Conservation (phyloP, 2,113 vertebrate species). For the Geococcyx californianus region DNA sequence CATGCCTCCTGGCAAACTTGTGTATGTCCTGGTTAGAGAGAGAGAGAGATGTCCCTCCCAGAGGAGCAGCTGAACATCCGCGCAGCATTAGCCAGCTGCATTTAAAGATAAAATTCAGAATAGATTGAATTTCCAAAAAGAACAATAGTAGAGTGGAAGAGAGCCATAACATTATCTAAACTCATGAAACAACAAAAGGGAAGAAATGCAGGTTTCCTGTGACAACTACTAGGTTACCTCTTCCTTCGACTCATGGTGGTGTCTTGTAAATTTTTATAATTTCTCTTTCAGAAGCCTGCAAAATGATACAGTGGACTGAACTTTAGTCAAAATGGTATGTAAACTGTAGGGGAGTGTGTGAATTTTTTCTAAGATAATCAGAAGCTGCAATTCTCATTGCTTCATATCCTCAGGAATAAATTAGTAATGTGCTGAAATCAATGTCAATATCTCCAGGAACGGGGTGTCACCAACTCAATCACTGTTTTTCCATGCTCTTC, state of each 20-base stretch:
- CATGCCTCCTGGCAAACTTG: constrained; percentile 16
- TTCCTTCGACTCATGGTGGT: background rate
- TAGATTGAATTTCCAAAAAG: constrained; percentile 32
- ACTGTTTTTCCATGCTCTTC: background rate
- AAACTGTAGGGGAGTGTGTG: background rate
- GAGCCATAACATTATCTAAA: constrained; percentile 46
- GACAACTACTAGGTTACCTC: background rate
- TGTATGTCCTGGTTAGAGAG: background rate
- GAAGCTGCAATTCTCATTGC: background rate
- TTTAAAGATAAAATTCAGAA: constrained; percentile 53
- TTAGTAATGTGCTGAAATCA: background rate
- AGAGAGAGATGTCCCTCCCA: background rate
- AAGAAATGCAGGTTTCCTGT: constrained; percentile 6
- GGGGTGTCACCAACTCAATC: background rate
- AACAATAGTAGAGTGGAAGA: constrained; percentile 32
- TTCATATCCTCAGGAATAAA: background rate
- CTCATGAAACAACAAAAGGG: constrained; percentile 5
- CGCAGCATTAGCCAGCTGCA: constrained; percentile 32
- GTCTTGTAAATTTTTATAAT: background rate
- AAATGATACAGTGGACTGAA: background rate
- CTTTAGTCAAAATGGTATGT: background rate
- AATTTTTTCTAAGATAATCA: background rate
- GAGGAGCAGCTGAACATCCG: constrained; percentile 44
- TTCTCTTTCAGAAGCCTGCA: background rate
- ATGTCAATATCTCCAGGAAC: background rate